Conservation (phyloP, 2,888 invertebrate genomes). For the Agonopterix heracliana region DNA sequence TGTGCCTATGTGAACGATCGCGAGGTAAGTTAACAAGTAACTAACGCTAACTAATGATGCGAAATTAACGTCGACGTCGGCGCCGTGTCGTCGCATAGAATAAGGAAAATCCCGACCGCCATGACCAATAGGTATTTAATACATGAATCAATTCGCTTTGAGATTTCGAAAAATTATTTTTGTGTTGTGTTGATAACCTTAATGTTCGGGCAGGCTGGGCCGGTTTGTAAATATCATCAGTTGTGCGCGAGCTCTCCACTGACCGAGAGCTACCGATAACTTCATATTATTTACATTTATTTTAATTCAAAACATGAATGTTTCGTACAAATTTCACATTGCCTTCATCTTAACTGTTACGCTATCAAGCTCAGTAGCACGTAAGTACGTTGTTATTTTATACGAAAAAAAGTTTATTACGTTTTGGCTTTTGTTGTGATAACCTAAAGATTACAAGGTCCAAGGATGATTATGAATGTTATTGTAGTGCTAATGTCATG, state of each 20-base stretch:
- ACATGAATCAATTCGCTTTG: background rate
- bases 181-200: slow-evolving; percentile 50
- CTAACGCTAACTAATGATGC: no score
- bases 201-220: slow-evolving; percentile 38
- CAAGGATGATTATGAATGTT: background rate
- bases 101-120: slow-evolving; percentile 10
- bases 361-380: background rate
- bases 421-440: background rate
- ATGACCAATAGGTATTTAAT: slow-evolving; percentile 7
- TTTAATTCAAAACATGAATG: background rate
- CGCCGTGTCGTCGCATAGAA: background rate
- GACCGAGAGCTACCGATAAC: slow-evolving; percentile 20
- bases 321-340: no score
- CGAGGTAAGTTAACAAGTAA: no score
- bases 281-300: background rate
- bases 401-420: no score
- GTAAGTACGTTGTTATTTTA: slow-evolving; percentile 2
- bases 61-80: no score
- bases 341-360: background rate
- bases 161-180: slow-evolving; percentile 24
- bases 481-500: no score
- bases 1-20: no score
- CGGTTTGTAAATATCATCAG: slow-evolving; percentile 37
- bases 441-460: background rate
- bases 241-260: slow-evolving; percentile 36